These are phyloP conservation scores for Electrona antarctica DNA, from an alignment of 2,113 vertebrate species.

Conservation along the genomic window DNA sequence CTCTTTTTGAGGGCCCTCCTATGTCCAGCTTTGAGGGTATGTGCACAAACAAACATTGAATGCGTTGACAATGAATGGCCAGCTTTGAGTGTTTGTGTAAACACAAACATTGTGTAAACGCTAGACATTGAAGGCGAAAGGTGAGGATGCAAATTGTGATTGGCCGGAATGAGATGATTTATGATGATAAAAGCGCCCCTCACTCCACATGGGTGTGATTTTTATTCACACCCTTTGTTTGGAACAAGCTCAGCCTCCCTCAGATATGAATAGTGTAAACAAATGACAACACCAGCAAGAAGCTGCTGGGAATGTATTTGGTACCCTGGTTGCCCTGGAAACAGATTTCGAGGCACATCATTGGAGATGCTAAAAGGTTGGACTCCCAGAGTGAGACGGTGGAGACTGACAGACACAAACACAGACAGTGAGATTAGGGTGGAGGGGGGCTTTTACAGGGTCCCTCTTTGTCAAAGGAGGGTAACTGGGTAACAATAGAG, in stretches of 20 bases:
- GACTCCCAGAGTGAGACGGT: conserved; percentile 70
- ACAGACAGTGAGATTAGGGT: conserved; percentile 40
- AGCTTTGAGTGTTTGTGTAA: too few relatives aligned
- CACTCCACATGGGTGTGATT: neutral
- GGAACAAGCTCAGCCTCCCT: conserved; percentile 37
- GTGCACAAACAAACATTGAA: too few relatives aligned
- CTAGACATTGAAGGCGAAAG: too few relatives aligned
- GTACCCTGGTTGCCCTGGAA: conserved; percentile 83
- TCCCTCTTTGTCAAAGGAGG: conserved; percentile 28
- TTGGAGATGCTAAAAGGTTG: conserved; percentile 78
- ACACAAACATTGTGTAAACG: too few relatives aligned
- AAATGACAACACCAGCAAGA: conserved; percentile 67
- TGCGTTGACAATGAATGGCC: too few relatives aligned
- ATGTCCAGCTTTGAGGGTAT: too few relatives aligned
- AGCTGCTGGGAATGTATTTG: conserved; percentile 73
- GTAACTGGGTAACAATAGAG: neutral
- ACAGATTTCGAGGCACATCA: conserved; percentile 80
- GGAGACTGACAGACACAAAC: conserved; percentile 66
- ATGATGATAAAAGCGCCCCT: neutral
- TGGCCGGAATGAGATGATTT: neutral
- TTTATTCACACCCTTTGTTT: conserved; percentile 26
- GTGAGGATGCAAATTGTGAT: too few relatives aligned
- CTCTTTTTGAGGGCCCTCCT: too few relatives aligned
- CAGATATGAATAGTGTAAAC: conserved; percentile 72
- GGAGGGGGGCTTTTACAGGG: conserved; percentile 17